Base-by-base conservation (phyloP, 2,797 vertebrate species). In the Argya squamiceps region DNA sequence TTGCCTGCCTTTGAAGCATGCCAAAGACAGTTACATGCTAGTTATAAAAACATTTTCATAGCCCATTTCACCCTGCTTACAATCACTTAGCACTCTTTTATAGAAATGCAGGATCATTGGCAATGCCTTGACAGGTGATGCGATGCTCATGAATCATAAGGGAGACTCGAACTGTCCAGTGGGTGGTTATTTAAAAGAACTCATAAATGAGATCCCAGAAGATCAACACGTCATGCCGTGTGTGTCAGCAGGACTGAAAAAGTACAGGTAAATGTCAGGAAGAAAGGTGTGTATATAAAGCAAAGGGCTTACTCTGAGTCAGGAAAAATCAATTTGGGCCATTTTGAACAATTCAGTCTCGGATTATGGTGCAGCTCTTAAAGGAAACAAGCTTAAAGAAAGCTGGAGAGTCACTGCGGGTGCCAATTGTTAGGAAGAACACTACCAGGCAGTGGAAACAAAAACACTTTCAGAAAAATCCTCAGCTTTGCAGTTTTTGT, bases 1-100 rank as follows among this genome's bases (percentile, higher is more conserved):
- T 89, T 93, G 47, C 37, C 55, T 63, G 47, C 68, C 71, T 94
- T 77, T 85, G 78, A 77, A 89, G 64, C 37, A 32, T 79, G 78
- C 81, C 78, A 89, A 93, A 89, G 44, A 36, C 63, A 91, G 87
- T 87, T 92, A 73, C 56, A 74, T 12, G 17, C 88, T 70, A 64
- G 44, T 80, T 95, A 70, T 92, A 89, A 94, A 93, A 94, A 63
- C 68, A 93, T 92, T 94, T 95, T 89, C 91, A 91, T 94, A 96
- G 71, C 63, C 71, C 64, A 89, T 93, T 94, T 94, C 84, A 88
- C 75, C 68, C 64, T 84, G 75, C 75, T 89, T 94, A 84, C 56
- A 87, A 87, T 79, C 89, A 84, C 52, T 93, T 91, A 80, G 19
- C 34, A 46, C 60, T 88, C 83, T 62, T 76, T 89, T 65, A 62